Evolutionary conservation across 2,888 invertebrate species (phyloP), one percentile per base, ranked within the genome.

Genomic region (Cynaeus angustus): DNA sequence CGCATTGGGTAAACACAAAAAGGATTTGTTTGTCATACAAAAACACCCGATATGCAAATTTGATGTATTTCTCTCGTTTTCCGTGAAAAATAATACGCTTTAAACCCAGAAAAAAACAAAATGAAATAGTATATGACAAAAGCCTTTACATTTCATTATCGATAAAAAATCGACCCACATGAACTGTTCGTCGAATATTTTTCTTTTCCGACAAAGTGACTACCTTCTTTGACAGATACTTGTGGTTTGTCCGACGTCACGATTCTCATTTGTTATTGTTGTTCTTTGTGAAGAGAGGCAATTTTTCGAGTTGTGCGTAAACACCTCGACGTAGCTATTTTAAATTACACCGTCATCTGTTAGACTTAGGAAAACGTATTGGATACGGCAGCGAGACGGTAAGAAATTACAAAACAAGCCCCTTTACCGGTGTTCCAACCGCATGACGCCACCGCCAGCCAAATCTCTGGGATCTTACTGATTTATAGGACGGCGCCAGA

Each of bases 381-480:
- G 59, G 43, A 55, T 55, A 41, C 55, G 37, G 53, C 53, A 53
- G 10, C 8, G 16, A 56, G 61, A 37, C 61, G 50, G 41, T 62
- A 62, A 38, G 62, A 62, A 62, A 62, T 62, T 62, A 62, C 62
- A 28, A 37, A 50, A 62, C 62, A 52, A 38, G 50, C 52, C 41
- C 46, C 13, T 13, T 16, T 38, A 62, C 52, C 62, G 50, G 50
- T 50, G 52, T 52, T 62, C 14, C 62, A 50, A 62, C 50, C 62
- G 50, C 62, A 52, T 26, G 50, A 62, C 61, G 64, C 52, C 46
- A 21, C 65, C 53, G 41, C 65, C 30, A 65, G 45, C 53, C 65
- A 65, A 65, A 65, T 65, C 65, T 65, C 53, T 13, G 45, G 65
- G 65, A 53, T 65, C 33, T 55, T 16, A 45, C 38, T 65, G 65